Base-by-base conservation (phyloP, 2,888 invertebrate genomes). In the Tipula confusa region DNA sequence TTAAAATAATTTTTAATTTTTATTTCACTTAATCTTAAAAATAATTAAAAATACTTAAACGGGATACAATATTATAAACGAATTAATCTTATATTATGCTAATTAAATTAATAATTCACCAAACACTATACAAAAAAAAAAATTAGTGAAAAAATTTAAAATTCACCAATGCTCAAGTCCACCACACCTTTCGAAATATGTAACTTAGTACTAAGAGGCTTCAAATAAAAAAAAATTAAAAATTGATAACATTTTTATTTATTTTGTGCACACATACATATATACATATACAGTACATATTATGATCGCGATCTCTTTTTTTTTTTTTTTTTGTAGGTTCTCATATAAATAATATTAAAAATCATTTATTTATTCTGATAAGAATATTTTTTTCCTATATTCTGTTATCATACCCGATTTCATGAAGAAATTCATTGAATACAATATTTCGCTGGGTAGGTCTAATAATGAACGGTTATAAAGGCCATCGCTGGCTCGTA, bases 111-210 rank as follows among this genome's bases (percentile, higher is more conserved):
- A n/a, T n/a, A n/a, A n/a, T n/a, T n/a, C n/a, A n/a, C n/a, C 0
- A 64, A 24, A 24, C 64, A 24, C 18, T n/a, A n/a, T n/a, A 24
- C 18, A 64, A 64, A 64, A 64, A 24, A 64, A 64, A 64, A 24
- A 24, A 64, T 64, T 31, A 31, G 13, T 24, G 24, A 2, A 24
- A 24, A 64, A 64, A 64, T 64, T 18, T 24, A 64, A 9, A 24
- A 24, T 64, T 64, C 64, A 64, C 64, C 18, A 64, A 64, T 9
- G 64, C 24, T 64, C 64, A 64, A 64, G 64, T 24, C 64, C 64
- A 64, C 64, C 64, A 64, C 64, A 64, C 64, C 64, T 64, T 64
- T 64, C 64, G 6, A 64, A 64, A 64, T 64, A 64, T 64, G 24
- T 64, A 24, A 64, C 24, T 64, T 24, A 64, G 64, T 64, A 18